Conservation (phyloP, 1,140 invertebrate species). For the Coptotermes formosanus region DNA sequence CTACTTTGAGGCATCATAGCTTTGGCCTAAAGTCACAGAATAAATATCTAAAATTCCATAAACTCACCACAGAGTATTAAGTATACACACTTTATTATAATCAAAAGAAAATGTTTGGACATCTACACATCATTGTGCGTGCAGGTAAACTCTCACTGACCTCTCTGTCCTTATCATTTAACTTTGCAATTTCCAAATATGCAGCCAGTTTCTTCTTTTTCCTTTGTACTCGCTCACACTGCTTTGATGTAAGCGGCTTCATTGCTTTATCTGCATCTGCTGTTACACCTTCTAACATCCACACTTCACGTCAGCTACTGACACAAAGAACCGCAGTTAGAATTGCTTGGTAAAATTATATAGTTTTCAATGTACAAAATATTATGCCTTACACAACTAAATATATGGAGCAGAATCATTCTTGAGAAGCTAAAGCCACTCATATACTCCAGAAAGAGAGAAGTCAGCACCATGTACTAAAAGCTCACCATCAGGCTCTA, state of each 20-base stretch:
- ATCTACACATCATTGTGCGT: neutral
- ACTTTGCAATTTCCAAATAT: slow-evolving; percentile 57
- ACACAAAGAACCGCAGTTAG: neutral
- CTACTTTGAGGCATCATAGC: neutral
- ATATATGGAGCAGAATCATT: no score
- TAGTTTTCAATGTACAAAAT: no score
- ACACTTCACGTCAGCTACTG: neutral
- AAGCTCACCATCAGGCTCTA: no score
- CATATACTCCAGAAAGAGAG: no score
- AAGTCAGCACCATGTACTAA: no score
- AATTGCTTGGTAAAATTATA: neutral
- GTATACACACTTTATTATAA: neutral
- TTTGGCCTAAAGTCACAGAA: slow-evolving; percentile 22
- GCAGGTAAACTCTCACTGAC: neutral
- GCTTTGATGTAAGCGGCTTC: slow-evolving; percentile 45
- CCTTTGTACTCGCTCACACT: slow-evolving; percentile 56
- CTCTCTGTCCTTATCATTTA: slow-evolving; percentile 57
- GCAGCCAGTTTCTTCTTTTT: slow-evolving; percentile 64
- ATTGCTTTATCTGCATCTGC: neutral
- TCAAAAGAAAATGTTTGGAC: neutral
- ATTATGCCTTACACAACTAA: no score
- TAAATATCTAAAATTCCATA: neutral
- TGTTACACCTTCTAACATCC: neutral
- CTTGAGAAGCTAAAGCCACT: no score
- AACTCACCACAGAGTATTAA: neutral